Percentiles rank a stretch among this genome's conserved stretches.
Conservation (phyloP, 2,888 invertebrate genomes). For the Ctena decussata region DNA sequence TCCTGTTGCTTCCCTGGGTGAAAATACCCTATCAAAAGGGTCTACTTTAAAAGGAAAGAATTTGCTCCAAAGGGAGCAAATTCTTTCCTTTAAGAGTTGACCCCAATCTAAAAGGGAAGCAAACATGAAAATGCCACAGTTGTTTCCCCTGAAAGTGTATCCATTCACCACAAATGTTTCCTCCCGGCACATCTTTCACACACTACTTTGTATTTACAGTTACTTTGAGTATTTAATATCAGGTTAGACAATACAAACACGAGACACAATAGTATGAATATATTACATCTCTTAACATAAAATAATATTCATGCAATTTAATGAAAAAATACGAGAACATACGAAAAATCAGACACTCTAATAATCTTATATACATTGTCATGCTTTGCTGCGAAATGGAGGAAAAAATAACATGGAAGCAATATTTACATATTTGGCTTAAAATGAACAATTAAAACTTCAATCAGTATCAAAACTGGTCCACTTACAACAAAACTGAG, state of each 20-base stretch:
- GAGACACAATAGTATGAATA: not conserved
- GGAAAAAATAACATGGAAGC: not conserved
- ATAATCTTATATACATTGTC: not conserved
- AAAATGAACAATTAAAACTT: not conserved
- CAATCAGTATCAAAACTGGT: not conserved
- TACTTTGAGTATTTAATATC: not conserved
- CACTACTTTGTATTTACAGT: not conserved
- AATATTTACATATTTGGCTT: constrained; percentile 3
- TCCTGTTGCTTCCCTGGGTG: too few relatives aligned
- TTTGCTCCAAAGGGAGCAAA: too few relatives aligned
- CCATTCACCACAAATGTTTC: too few relatives aligned
- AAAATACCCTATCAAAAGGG: too few relatives aligned
- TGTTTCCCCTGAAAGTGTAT: too few relatives aligned
- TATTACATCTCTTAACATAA: not conserved
- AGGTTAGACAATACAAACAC: not conserved
- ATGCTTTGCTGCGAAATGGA: not conserved
- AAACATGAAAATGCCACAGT: too few relatives aligned
- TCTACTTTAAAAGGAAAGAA: too few relatives aligned
- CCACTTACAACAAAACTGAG: not conserved
- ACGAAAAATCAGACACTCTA: not conserved
- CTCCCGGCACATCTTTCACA: not conserved
- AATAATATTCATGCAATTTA: not conserved
- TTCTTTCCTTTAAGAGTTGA: too few relatives aligned
- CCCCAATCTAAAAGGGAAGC: too few relatives aligned
- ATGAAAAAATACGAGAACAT: not conserved